phyloP scores from a whole-genome alignment of 2,888 invertebrate genomes.

The Odontocolon sp. region DNA sequence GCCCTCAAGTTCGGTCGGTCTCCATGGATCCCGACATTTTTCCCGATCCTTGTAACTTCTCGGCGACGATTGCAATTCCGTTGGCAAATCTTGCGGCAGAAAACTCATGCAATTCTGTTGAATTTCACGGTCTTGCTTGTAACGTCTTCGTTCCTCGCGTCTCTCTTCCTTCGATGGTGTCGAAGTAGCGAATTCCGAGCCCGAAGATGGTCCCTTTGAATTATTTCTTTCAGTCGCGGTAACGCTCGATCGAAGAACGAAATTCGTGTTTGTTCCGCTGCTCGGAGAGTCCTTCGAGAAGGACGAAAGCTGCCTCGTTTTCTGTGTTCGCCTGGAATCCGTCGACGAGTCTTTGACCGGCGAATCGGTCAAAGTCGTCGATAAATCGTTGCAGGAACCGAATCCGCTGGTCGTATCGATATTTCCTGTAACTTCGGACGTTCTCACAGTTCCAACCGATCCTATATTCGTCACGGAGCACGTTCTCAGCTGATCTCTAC shows the following conservation, averaged over 20 bases:
- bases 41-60: conserved; percentile 77
- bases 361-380: conserved; percentile 20
- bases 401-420: not conserved
- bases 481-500: conserved; percentile 57
- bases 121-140: conserved; percentile 59
- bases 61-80: conserved; percentile 76
- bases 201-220: conserved; percentile 6
- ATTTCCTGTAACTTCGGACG: conserved; percentile 44
- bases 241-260: not conserved
- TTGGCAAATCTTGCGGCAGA: conserved; percentile 71
- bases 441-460: conserved; percentile 21
- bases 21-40: conserved; percentile 77
- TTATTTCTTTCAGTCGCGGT: conserved; percentile 9
- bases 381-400: conserved; percentile 4
- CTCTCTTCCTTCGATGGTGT: conserved; percentile 68
- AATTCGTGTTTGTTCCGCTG: not conserved
- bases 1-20: conserved; percentile 77
- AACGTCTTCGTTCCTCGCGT: conserved; percentile 57
- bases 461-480: conserved; percentile 21
- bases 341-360: conserved; percentile 54
- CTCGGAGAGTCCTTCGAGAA: conserved; percentile 3
- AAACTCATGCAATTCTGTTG: conserved; percentile 70
- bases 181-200: conserved; percentile 63
- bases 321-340: conserved; percentile 49
- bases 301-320: conserved; percentile 25